These are phyloP conservation scores for Cephalopholis sonnerati DNA, from an alignment of 2,113 vertebrate genomes.

Conservation along the genomic window DNA sequence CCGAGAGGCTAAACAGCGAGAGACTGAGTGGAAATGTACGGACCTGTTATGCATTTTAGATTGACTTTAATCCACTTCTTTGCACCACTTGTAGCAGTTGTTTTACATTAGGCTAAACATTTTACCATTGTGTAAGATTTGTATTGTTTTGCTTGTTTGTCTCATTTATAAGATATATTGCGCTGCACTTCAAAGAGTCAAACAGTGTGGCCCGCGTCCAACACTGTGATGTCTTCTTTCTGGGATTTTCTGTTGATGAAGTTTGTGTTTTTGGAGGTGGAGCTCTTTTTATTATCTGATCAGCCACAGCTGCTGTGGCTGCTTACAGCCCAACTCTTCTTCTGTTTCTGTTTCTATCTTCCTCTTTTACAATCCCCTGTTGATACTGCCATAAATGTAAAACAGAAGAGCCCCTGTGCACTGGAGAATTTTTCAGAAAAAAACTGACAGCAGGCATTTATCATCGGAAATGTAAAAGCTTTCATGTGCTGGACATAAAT, in stretches of 20 bases:
- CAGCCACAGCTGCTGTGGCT: slow-evolving; percentile 40
- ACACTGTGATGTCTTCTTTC: slow-evolving; percentile 8
- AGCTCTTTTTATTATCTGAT: slow-evolving; percentile 41
- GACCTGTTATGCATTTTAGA: slow-evolving; percentile 45
- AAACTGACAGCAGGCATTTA: slow-evolving; percentile 39
- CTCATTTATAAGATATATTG: slow-evolving; percentile 39
- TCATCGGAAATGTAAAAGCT: slow-evolving; percentile 36
- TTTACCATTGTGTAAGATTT: slow-evolving; percentile 5
- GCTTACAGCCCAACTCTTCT: slow-evolving; percentile 13
- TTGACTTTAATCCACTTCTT: slow-evolving; percentile 36
- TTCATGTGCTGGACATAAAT: slow-evolving; percentile 32
- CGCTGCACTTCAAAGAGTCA: slow-evolving; percentile 37
- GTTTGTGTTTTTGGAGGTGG: slow-evolving; percentile 50
- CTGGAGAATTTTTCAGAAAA: neutral
- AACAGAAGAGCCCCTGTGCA: slow-evolving; percentile 24
- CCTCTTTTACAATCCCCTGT: slow-evolving; percentile 12
- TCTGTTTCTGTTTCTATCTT: slow-evolving; percentile 24
- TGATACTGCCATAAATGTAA: slow-evolving; percentile 28
- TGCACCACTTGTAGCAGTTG: slow-evolving; percentile 36
- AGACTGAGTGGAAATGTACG: slow-evolving; percentile 46
- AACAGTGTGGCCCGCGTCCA: slow-evolving; percentile 21
- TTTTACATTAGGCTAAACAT: slow-evolving; percentile 36
- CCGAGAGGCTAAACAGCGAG: slow-evolving; percentile 56
- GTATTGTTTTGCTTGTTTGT: slow-evolving; percentile 25
- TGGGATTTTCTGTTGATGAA: slow-evolving; percentile 10